Evolutionary conservation across 2,888 invertebrate genomes (phyloP).

Genomic region (Ecliptopera silaceata): DNA sequence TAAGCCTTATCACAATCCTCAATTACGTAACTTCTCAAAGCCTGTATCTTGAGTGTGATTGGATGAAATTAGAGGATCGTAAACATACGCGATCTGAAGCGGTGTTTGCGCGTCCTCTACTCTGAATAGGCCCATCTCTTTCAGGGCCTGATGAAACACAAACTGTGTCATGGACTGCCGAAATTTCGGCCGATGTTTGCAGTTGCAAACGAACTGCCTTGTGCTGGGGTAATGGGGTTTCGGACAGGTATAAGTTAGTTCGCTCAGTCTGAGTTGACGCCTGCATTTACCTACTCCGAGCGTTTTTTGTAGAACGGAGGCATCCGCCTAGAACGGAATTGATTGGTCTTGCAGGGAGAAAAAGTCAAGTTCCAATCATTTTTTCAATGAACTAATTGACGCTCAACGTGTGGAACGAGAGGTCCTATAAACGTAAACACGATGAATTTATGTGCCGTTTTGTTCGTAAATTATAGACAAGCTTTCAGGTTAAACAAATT

Average conservation of each 20-base stretch:
- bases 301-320: slow-evolving; percentile 18
- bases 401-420: slow-evolving; percentile 15
- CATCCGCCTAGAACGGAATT: slow-evolving; percentile 24
- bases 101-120: slow-evolving; percentile 60
- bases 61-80: slow-evolving; percentile 65
- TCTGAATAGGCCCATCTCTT: slow-evolving; percentile 61
- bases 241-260: slow-evolving; percentile 41
- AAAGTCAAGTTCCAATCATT: slow-evolving; percentile 23
- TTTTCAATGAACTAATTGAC: slow-evolving; percentile 21
- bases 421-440: slow-evolving; percentile 8
- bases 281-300: slow-evolving; percentile 22
- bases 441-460: slow-evolving; percentile 2
- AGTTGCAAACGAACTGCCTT: slow-evolving; percentile 63
- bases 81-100: slow-evolving; percentile 59
- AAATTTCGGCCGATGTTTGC: slow-evolving; percentile 70
- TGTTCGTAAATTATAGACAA: neutral
- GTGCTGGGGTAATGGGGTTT: slow-evolving; percentile 61
- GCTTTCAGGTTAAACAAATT: neutral
- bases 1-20: slow-evolving; percentile 23
- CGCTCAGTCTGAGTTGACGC: slow-evolving; percentile 26
- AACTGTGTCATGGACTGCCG: slow-evolving; percentile 74
- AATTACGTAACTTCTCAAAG: slow-evolving; percentile 31
- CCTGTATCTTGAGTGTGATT: slow-evolving; percentile 59
- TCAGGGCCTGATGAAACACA: slow-evolving; percentile 76
- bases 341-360: slow-evolving; percentile 26